Evolutionary conservation across 2,797 vertebrate genomes (phyloP), one percentile per base, ranked within the genome.

Genomic region (Myiotriccus ornatus): DNA sequence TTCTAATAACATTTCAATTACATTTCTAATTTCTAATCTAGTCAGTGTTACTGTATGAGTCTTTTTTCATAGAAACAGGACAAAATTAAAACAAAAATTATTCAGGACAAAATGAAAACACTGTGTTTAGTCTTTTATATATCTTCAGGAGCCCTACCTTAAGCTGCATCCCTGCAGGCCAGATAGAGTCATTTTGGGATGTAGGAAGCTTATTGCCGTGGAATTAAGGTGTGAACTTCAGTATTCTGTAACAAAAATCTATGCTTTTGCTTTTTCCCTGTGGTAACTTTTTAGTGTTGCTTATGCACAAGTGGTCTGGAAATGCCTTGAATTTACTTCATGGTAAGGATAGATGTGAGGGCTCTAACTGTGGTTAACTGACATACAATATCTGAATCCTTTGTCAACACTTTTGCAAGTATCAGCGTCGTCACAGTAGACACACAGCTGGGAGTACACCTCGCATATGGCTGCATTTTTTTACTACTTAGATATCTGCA

Each of bases 381-480:
- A 39, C 9, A 43, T 6, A 30, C 0, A 9, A 8, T 56, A 27
- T 14, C 37, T 64, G 41, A 68, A 46, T 56, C 6, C 23, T 73
- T 89, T 65, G 35, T 69, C 53, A 34, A 7, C 22, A 6, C 13
- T 78, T 39, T 14, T 50, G 80, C 46, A 63, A 74, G 14, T 47
- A 35, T 76, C 47, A 34, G 15, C 44, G 34, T 24, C 21, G 53
- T 62, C 16, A 14, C 12, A 49, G 14, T 3, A 59, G n/a, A 44
- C 14, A 16, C 8, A 8, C 15, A 63, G 55, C 25, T 79, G 43
- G 24, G 35, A 87, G 17, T 11, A 7, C 22, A 34, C 15, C 14
- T 82, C 3, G 3, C 1, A 2, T 12, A 14, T 14, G 7, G n/a
- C 24, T 12, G 16, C 15, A 2, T 13, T 47, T 59, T 52, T 35